Percentiles rank a stretch among this genome's conserved stretches.
Conservation (phyloP, 1,140 invertebrate species). For the Lethrus apterus region DNA sequence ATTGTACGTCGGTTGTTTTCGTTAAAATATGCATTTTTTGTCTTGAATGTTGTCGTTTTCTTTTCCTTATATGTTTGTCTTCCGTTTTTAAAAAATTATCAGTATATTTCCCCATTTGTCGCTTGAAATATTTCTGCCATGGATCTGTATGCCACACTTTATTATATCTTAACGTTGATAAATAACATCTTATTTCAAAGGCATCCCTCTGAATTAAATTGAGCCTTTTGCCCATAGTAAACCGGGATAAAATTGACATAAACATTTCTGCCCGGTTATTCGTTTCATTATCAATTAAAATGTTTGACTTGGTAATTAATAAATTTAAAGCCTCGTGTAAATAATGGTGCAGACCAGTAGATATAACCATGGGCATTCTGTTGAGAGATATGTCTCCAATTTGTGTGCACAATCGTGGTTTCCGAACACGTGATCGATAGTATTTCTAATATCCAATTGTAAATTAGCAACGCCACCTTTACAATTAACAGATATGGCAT, state of each 20-base stretch:
- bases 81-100: too few species aligned
- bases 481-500: constrained; percentile 2
- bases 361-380: not conserved
- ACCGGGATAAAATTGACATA: constrained; percentile 4
- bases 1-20: too few species aligned
- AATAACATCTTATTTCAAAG: not conserved
- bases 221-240: constrained; percentile 20
- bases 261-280: constrained; percentile 9
- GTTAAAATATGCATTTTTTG: too few species aligned
- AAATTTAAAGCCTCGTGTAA: not conserved
- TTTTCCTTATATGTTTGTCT: too few species aligned
- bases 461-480: not conserved
- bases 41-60: too few species aligned
- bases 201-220: constrained; percentile 1
- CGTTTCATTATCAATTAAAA: constrained; percentile 6
- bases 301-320: not conserved
- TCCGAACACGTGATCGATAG: not conserved
- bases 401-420: not conserved
- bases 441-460: not conserved
- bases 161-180: constrained; percentile 2
- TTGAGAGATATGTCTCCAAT: not conserved
- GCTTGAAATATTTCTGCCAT: too few species aligned
- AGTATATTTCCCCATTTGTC: too few species aligned
- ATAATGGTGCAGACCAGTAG: not conserved
- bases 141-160: too few species aligned